Conservation (phyloP, 2,113 vertebrate species). For the Hyla sarda region DNA sequence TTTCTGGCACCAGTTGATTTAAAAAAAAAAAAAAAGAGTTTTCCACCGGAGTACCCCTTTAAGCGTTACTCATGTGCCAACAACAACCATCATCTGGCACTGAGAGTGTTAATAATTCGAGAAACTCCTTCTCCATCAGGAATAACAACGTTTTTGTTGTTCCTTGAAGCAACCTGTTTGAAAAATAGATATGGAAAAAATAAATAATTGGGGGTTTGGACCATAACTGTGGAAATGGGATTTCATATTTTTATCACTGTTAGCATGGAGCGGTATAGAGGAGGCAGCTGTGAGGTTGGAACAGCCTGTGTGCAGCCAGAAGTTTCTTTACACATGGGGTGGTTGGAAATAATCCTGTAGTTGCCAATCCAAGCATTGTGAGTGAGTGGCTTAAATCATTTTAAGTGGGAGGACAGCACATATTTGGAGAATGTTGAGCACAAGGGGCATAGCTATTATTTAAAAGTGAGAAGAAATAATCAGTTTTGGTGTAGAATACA, state of each 20-base stretch:
- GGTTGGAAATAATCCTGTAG: constrained; percentile 25
- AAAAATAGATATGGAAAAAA: constrained; percentile 45
- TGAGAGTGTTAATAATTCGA: constrained; percentile 8
- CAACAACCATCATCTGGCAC: neutral
- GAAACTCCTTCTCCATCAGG: neutral
- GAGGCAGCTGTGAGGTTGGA: constrained; percentile 39
- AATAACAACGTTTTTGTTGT: neutral
- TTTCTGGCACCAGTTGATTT: too few species aligned
- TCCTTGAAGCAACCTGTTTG: neutral
- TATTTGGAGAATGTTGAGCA: constrained; percentile 29
- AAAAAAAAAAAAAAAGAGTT: too few species aligned
- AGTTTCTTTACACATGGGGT: constrained; percentile 43
- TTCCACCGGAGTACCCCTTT: neutral
- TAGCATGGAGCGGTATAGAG: constrained; percentile 6
- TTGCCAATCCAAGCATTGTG: constrained; percentile 47
- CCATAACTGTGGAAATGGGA: constrained; percentile 38
- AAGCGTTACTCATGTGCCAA: neutral
- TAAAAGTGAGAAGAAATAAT: constrained; percentile 4
- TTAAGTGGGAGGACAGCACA: constrained; percentile 38
- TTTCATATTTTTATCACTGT: constrained; percentile 39
- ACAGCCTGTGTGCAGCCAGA: constrained; percentile 37
- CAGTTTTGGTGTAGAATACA: neutral
- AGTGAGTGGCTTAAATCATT: constrained; percentile 42
- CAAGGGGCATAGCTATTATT: constrained; percentile 39
- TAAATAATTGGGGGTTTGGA: constrained; percentile 39